Evolutionary conservation across 2,797 vertebrate genomes (phyloP).

Genomic region (Sebastes diploproa): DNA sequence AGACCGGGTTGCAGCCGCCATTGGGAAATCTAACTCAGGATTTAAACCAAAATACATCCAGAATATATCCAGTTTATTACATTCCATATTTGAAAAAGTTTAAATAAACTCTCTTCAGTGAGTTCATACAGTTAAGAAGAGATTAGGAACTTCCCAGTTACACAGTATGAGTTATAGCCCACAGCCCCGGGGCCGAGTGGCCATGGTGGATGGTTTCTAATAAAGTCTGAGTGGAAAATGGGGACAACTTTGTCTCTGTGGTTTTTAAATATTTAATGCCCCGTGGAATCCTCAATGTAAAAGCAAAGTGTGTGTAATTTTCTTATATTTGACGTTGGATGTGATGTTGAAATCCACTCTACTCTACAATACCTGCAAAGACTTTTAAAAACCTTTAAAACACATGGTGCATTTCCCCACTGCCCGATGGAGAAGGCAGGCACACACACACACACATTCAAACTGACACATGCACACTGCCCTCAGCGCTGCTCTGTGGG

Average conservation of each 20-base stretch:
- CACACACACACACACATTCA: neutral
- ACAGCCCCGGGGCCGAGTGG: neutral
- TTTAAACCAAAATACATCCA: neutral
- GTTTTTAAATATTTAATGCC: neutral
- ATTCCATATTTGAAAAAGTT: neutral
- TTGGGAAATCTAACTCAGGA: neutral
- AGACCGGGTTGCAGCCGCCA: too few relatives aligned
- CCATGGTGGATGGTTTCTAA: neutral
- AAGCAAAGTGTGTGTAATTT: conserved; percentile 6
- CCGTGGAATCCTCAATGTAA: neutral
- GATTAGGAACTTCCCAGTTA: conserved; percentile 1
- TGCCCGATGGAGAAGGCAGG: neutral
- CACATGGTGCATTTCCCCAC: conserved; percentile 17
- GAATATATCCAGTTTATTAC: neutral
- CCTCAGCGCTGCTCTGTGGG: conserved; percentile 64
- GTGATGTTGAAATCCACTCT: conserved; percentile 3
- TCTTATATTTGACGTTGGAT: conserved; percentile 7
- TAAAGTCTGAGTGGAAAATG: conserved; percentile 15
- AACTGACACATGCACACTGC: conserved; percentile 38
- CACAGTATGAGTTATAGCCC: neutral
- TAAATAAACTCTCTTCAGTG: neutral
- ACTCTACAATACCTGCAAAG: conserved; percentile 10
- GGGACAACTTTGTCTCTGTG: neutral
- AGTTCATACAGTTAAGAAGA: neutral
- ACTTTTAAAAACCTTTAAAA: conserved; percentile 26